Percentiles rank a stretch among this genome's conserved stretches.
These are phyloP conservation scores for Microctenopoma steveboyesi DNA, from an alignment of 2,797 vertebrate species.

Conservation along the genomic window DNA sequence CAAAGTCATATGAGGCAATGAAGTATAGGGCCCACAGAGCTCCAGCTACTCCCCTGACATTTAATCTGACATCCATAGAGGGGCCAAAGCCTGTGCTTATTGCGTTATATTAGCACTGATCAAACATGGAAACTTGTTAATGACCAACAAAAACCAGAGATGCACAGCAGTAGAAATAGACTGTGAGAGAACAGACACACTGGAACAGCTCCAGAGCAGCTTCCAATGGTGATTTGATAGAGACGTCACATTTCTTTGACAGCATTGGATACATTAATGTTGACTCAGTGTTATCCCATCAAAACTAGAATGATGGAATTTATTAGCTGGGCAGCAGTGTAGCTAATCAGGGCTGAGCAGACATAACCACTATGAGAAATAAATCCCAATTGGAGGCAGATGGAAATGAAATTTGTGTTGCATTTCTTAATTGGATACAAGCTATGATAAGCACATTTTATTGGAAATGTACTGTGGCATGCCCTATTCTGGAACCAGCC, in stretches of 20 bases:
- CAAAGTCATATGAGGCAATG: conserved; percentile 57
- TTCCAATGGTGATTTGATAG: conserved; percentile 54
- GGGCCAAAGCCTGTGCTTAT: conserved; percentile 50
- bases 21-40: conserved; percentile 26
- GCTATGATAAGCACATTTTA: conserved; percentile 58
- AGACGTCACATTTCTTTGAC: conserved; percentile 62
- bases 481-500: conserved; percentile 64
- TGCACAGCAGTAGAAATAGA: conserved; percentile 34
- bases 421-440: conserved; percentile 67
- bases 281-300: conserved; percentile 67
- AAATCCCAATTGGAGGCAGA: conserved; percentile 63
- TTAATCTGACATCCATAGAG: conserved; percentile 60
- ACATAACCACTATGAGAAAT: conserved; percentile 48
- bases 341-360: conserved; percentile 53
- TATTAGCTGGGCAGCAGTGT: conserved; percentile 60
- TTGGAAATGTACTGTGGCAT: conserved; percentile 61
- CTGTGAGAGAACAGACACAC: conserved; percentile 60
- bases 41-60: conserved; percentile 49
- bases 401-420: conserved; percentile 55
- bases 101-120: conserved; percentile 71
- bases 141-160: conserved; percentile 66
- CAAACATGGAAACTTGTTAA: conserved; percentile 70
- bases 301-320: conserved; percentile 63
- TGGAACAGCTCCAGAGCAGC: conserved; percentile 52
- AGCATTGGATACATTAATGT: conserved; percentile 65